Percentiles rank a stretch among this genome's conserved stretches.
Conservation (phyloP, 2,888 invertebrate genomes). For the Electrophaes corylata region DNA sequence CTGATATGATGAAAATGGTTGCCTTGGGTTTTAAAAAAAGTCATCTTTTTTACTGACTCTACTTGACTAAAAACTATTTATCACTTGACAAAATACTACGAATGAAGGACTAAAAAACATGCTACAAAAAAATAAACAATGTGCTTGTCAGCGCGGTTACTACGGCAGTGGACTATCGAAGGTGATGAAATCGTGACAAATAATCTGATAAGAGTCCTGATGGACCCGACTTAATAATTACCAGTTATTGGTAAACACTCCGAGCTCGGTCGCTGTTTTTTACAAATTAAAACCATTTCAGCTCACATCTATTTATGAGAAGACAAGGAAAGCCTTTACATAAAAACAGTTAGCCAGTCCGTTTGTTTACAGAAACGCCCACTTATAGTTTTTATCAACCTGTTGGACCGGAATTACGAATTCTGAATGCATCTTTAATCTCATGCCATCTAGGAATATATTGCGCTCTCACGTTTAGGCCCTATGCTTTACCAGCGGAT, state of each 20-base stretch:
- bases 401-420: slow-evolving; percentile 31
- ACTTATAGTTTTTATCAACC: slow-evolving; percentile 32
- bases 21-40: too few species aligned
- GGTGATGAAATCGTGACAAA: too few species aligned
- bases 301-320: slow-evolving; percentile 5
- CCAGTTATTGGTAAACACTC: neutral
- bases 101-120: too few species aligned
- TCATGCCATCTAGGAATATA: slow-evolving; percentile 26
- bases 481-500: slow-evolving; percentile 9
- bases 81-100: too few species aligned
- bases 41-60: too few species aligned
- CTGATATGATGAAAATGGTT: too few species aligned
- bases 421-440: slow-evolving; percentile 35
- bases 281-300: slow-evolving; percentile 2
- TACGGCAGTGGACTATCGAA: too few species aligned
- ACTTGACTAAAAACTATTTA: too few species aligned
- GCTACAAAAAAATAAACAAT: too few species aligned
- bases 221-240: neutral
- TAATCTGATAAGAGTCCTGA: too few species aligned
- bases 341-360: slow-evolving; percentile 24
- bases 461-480: slow-evolving; percentile 15
- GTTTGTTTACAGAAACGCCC: slow-evolving; percentile 36
- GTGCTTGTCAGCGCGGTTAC: too few species aligned
- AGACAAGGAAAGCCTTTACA: slow-evolving; percentile 18
- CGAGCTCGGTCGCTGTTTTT: neutral